Conservation (phyloP, 2,888 invertebrate genomes). For the Machimus atricapillus region DNA sequence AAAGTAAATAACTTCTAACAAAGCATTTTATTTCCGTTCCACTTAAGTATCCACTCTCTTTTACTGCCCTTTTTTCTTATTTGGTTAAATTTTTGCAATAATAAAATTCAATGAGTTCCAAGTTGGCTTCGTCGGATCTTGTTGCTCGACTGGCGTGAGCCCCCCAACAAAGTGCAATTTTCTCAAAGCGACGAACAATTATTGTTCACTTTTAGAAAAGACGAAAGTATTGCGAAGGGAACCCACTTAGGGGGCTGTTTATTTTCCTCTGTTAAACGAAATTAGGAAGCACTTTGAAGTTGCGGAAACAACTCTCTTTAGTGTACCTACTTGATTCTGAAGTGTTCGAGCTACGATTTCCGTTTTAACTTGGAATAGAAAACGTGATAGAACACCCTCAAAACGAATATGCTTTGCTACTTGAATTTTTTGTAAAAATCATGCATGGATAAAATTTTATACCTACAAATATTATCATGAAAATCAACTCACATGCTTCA, state of each 20-base stretch:
- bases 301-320: background rate
- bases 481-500: no score
- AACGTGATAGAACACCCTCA: background rate
- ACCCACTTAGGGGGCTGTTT: background rate
- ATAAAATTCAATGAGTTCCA: conserved; percentile 23
- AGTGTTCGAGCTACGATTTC: background rate
- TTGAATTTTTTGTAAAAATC: background rate
- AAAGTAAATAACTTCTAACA: conserved; percentile 16
- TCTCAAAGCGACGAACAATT: background rate
- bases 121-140: background rate
- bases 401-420: background rate
- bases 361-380: background rate
- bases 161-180: background rate
- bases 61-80: background rate
- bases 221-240: background rate
- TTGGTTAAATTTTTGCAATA: background rate
- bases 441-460: background rate
- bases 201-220: background rate
- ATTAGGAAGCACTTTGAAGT: background rate
- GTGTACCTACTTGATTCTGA: background rate
- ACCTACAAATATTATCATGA: background rate
- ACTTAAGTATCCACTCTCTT: background rate
- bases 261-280: background rate
- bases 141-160: background rate
- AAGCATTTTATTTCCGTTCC: conserved; percentile 18